Evolutionary conservation across 2,888 invertebrate genomes (phyloP).

Genomic region (Hoplodrina ambigua): DNA sequence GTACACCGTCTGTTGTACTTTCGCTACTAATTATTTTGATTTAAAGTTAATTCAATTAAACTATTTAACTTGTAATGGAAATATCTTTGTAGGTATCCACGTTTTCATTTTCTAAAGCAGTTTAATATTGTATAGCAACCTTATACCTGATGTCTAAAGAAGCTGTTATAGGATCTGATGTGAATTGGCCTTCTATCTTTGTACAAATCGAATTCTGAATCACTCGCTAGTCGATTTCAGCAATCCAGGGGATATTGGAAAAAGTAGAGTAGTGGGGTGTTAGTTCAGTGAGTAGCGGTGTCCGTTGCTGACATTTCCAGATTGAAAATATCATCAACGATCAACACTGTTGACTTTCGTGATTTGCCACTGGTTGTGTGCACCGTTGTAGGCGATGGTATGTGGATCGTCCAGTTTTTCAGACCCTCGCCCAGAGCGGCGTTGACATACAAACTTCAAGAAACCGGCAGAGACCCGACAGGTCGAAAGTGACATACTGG

Average conservation of each 20-base stretch:
- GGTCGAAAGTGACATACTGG: constrained; percentile 87
- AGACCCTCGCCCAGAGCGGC: constrained; percentile 89
- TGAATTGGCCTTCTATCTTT: constrained; percentile 40
- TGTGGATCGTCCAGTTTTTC: constrained; percentile 91
- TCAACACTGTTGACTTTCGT: constrained; percentile 83
- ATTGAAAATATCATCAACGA: constrained; percentile 87
- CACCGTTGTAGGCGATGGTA: constrained; percentile 90
- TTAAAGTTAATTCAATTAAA: constrained; percentile 9
- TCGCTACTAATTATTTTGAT: constrained; percentile 1
- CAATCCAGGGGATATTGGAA: constrained; percentile 79
- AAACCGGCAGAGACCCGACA: constrained; percentile 84
- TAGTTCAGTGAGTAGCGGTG: constrained; percentile 84
- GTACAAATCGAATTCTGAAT: constrained; percentile 74
- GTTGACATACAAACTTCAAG: constrained; percentile 85
- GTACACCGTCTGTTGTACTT: constrained; percentile 1
- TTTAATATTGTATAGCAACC: constrained; percentile 80
- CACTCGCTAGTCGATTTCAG: constrained; percentile 76
- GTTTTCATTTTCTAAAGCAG: constrained; percentile 29
- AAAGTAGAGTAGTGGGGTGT: constrained; percentile 73
- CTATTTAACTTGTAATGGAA: constrained; percentile 14
- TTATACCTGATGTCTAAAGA: constrained; percentile 81
- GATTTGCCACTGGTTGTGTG: constrained; percentile 84
- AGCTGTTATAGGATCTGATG: constrained; percentile 64
- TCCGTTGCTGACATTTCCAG: constrained; percentile 89
- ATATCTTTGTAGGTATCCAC: constrained; percentile 14